Evolutionary conservation across 2,113 vertebrate species (phyloP).

Genomic region (Ahaetulla prasina): DNA sequence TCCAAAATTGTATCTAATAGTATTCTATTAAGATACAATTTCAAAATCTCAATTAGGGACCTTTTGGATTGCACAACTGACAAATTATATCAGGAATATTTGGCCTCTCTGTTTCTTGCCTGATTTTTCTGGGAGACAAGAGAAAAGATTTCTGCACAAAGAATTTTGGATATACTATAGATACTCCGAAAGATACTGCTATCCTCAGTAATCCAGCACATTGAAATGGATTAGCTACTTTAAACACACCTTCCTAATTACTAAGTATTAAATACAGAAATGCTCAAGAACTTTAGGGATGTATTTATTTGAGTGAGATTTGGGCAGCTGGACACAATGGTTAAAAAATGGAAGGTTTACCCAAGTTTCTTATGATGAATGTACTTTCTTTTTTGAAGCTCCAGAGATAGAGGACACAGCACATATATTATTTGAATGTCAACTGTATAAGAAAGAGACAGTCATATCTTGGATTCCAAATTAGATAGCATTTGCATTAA

Average conservation of each 20-base stretch:
- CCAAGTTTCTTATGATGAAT: background rate
- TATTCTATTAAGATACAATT: too few relatives aligned
- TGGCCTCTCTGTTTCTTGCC: background rate
- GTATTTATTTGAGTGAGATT: background rate
- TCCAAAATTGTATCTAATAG: background rate
- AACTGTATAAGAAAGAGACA: background rate
- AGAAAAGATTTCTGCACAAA: background rate
- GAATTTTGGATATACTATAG: background rate
- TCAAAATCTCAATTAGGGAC: background rate
- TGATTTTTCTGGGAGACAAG: background rate
- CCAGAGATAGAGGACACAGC: background rate
- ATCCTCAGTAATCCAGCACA: background rate
- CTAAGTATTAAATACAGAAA: background rate
- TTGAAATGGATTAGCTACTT: background rate
- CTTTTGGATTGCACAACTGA: background rate
- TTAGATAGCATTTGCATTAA: background rate
- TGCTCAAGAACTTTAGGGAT: background rate
- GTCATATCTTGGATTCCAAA: background rate
- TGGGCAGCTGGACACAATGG: background rate
- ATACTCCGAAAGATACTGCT: background rate
- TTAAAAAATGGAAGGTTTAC: background rate
- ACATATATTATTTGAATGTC: background rate
- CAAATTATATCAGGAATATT: background rate
- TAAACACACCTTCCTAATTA: background rate
- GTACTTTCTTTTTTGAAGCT: background rate